Conservation (phyloP, 2,113 vertebrate genomes). For the Vanacampus margaritifer region DNA sequence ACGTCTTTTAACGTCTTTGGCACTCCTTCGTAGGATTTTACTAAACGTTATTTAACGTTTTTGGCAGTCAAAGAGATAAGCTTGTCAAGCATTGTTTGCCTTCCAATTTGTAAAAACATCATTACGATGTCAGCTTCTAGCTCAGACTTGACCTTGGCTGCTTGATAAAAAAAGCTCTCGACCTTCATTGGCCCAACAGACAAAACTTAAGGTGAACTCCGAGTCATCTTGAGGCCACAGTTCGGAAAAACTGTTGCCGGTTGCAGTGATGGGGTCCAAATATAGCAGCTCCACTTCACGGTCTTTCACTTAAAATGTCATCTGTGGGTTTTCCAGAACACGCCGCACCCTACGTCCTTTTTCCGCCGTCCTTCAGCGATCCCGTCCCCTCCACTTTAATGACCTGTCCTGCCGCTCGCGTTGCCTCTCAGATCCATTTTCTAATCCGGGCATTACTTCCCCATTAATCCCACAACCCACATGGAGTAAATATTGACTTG, state of each 20-base stretch:
- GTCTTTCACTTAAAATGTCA: slow-evolving; percentile 16
- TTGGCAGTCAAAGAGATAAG: no score
- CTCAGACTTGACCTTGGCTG: slow-evolving; percentile 14
- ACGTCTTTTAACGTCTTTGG: no score
- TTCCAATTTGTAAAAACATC: slow-evolving; percentile 12
- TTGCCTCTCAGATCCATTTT: slow-evolving; percentile 40
- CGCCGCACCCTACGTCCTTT: slow-evolving; percentile 39
- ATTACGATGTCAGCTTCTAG: slow-evolving; percentile 3
- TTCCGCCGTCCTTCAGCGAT: slow-evolving; percentile 21
- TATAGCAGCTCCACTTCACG: neutral
- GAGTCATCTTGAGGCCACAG: neutral
- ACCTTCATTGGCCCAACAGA: slow-evolving; percentile 60
- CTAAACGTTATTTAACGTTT: no score
- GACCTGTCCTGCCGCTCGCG: slow-evolving; percentile 66
- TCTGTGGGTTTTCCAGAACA: slow-evolving; percentile 5
- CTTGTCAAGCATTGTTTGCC: slow-evolving; percentile 29
- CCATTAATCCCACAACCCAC: slow-evolving; percentile 60
- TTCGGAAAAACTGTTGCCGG: neutral
- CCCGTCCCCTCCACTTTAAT: slow-evolving; percentile 47
- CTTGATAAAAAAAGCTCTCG: slow-evolving; percentile 41
- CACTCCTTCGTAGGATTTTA: no score
- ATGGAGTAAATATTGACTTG: slow-evolving; percentile 4
- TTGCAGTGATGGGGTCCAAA: neutral
- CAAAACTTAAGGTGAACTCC: neutral
- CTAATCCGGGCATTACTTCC: slow-evolving; percentile 62